phyloP scores from a whole-genome alignment of 2,797 vertebrate species.

The Ptychobarbus kaznakovi region DNA sequence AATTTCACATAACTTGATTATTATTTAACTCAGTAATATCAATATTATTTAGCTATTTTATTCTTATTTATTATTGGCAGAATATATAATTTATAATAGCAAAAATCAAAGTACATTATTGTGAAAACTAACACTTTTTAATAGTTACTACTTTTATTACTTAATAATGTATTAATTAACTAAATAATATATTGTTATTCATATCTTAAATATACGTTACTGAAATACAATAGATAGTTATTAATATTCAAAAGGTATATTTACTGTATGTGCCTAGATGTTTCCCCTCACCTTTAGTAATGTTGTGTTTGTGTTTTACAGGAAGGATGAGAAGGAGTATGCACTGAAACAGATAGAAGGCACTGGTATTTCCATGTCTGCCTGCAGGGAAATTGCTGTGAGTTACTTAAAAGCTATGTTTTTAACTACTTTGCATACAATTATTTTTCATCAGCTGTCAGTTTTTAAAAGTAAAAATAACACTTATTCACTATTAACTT shows the following conservation, averaged over 20 bases:
- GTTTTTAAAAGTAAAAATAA: neutral
- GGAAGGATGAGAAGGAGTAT: conserved; percentile 98
- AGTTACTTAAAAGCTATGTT: conserved; percentile 73
- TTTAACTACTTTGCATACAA: neutral
- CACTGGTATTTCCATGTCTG: conserved; percentile 99
- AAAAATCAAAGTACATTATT: too few species aligned
- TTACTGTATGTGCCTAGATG: neutral
- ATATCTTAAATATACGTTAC: neutral
- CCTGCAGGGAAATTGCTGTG: conserved; percentile 99
- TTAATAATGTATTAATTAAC: neutral
- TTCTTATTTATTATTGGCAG: neutral
- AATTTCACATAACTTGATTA: neutral
- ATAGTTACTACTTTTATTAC: neutral
- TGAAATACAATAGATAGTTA: neutral
- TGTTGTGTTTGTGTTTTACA: conserved; percentile 68
- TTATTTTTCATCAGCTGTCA: neutral
- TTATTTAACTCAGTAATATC: neutral
- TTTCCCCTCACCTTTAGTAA: neutral
- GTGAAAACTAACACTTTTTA: neutral
- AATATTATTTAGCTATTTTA: neutral
- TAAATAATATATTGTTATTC: neutral
- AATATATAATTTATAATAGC: neutral
- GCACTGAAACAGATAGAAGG: conserved; percentile 99
- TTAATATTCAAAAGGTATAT: neutral
- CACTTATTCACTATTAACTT: too few species aligned